Evolutionary conservation across 2,113 vertebrate species (phyloP).

Genomic region (human (Homo sapiens)): GRCh38 chr4:149280501-149281000

Average conservation of each 20-base stretch:
- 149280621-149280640: not conserved
- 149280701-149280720: not conserved
- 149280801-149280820: not conserved
- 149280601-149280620: not conserved
- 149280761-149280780: not conserved
- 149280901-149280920: conserved; percentile 43
- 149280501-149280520: not conserved
- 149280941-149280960: conserved; percentile 53
- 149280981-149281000: conserved; percentile 62
- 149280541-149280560: not conserved
- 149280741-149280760: not conserved
- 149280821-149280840: not conserved
- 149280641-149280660: not conserved
- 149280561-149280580: not conserved
- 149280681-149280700: not conserved
- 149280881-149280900: conserved; percentile 28
- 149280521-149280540: not conserved
- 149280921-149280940: conserved; percentile 10
- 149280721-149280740: not conserved
- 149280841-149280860: conserved; percentile 14
- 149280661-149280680: not conserved
- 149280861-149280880: conserved; percentile 1
- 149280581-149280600: not conserved
- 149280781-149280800: not conserved
- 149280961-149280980: conserved; percentile 49